These are phyloP conservation scores for Amphimallon solstitiale DNA, from an alignment of 2,888 invertebrate species.

Conservation along the genomic window DNA sequence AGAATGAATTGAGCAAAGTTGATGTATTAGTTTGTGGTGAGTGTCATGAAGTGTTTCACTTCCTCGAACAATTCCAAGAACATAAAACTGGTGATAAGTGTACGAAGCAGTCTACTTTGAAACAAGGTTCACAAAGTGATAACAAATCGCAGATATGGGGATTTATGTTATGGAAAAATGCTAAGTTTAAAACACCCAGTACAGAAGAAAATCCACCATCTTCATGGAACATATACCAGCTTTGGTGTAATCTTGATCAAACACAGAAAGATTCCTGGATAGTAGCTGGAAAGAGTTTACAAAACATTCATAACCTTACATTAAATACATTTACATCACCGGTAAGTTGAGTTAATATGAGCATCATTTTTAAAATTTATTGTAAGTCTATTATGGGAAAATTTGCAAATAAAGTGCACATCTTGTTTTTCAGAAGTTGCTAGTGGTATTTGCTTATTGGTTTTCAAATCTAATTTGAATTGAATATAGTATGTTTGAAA, in stretches of 20 bases:
- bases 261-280: conserved; percentile 81
- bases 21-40: conserved; percentile 87
- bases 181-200: conserved; percentile 65
- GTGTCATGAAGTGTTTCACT: conserved; percentile 83
- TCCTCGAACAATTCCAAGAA: conserved; percentile 80
- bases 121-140: conserved; percentile 74
- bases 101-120: conserved; percentile 71
- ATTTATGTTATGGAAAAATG: conserved; percentile 82
- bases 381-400: too few relatives aligned
- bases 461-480: too few relatives aligned
- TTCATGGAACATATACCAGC: conserved; percentile 85
- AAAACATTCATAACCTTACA: conserved; percentile 69
- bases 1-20: conserved; percentile 78
- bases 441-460: too few relatives aligned
- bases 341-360: neutral
- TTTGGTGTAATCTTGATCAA: conserved; percentile 84
- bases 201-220: conserved; percentile 63
- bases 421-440: too few relatives aligned
- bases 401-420: too few relatives aligned
- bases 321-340: neutral
- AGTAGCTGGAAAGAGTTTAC: conserved; percentile 80
- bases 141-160: conserved; percentile 88
- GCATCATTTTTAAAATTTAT: too few relatives aligned
- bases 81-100: conserved; percentile 74
- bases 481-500: too few relatives aligned